A percentile compares a stretch with the other conserved stretches of the same genome.
phyloP scores from a whole-genome alignment of 2,797 vertebrate species.

The Sternarchorhynchus goeldii region DNA sequence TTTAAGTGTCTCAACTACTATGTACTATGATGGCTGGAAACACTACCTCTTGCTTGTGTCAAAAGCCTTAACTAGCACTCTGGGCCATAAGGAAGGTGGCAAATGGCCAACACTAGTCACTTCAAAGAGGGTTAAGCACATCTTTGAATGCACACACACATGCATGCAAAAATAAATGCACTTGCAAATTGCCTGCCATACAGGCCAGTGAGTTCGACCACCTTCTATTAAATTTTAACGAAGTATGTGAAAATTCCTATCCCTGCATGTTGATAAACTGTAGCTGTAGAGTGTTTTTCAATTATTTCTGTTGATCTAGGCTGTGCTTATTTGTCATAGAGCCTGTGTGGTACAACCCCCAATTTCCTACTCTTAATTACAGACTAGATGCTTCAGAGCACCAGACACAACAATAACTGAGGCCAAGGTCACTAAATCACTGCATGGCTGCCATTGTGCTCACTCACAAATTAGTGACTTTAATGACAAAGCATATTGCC shows the following conservation, averaged over 20 bases:
- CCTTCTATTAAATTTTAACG: constrained; percentile 52
- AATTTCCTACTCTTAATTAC: constrained; percentile 64
- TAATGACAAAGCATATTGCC: constrained; percentile 50
- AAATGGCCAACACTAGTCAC: not conserved
- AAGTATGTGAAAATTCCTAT: constrained; percentile 44
- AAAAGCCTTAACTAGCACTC: constrained; percentile 15
- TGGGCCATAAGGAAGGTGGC: constrained; percentile 1
- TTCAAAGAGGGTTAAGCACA: constrained; percentile 9
- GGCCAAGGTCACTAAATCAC: constrained; percentile 61
- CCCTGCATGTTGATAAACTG: constrained; percentile 30
- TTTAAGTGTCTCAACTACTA: not conserved
- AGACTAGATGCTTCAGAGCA: constrained; percentile 57
- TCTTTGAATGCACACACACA: constrained; percentile 44
- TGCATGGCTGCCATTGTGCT: constrained; percentile 56
- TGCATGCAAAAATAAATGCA: constrained; percentile 32
- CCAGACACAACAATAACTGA: constrained; percentile 58
- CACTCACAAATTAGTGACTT: constrained; percentile 68
- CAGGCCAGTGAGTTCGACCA: not conserved
- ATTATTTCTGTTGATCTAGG: constrained; percentile 19
- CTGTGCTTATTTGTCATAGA: constrained; percentile 12
- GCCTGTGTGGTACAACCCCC: constrained; percentile 7
- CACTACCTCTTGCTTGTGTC: constrained; percentile 32
- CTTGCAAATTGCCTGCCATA: not conserved
- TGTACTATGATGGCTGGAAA: constrained; percentile 7
- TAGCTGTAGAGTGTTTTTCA: not conserved